Base-by-base conservation (phyloP, 2,113 vertebrate species). In the Leptobrachium ailaonicum region DNA sequence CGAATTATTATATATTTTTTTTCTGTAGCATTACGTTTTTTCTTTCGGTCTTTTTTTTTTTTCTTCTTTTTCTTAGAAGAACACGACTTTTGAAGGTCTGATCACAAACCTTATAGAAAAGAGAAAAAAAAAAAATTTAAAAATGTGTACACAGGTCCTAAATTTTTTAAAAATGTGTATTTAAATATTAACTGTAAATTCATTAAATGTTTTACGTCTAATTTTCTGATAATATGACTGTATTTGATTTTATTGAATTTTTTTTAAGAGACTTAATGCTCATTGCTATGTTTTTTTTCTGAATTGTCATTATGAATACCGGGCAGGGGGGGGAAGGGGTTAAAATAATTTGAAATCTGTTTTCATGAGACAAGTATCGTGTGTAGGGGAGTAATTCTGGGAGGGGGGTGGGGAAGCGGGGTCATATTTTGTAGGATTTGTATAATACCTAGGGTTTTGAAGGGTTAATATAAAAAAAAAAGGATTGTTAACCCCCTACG, bases 31-130 rank as follows among this genome's bases (percentile, higher is more conserved):
- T 32, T 32, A 32, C 20, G 20, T 41, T 54, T 84, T 85, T 83
- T 80, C 62, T 74, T 78, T 87, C 81, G 86, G 89, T 87, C 87
- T 87, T 45, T 2, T 82, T 66, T 47, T 47, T 47, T 50, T 50
- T 50, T 50, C 8, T 50, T 50, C 8, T 50, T 88, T 86, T 95
- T 97, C 54, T 60, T 88, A 89, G 93, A 92, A 32, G 94, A 95
- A 94, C 94, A 85, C 89, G 90, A 96, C 20, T 96, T 98, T 60
- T 97, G 94, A 96, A 96, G 95, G 96, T 97, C 96, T 98, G 97
- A 96, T 96, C 95, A 93, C 88, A 85, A 92, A 85, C 89, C 88
- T 91, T 89, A 89, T 89, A 89, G 86, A 41, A 89, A 86, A 40
- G 40, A 73, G 66, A 45, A 32, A 4, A 50, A 50, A 47, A 47